Percentiles rank a stretch among this genome's conserved stretches.
These are phyloP conservation scores for Epizoanthus fatuus DNA, from an alignment of 92 coral and sea anemone genomes.

Conservation along the genomic window DNA sequence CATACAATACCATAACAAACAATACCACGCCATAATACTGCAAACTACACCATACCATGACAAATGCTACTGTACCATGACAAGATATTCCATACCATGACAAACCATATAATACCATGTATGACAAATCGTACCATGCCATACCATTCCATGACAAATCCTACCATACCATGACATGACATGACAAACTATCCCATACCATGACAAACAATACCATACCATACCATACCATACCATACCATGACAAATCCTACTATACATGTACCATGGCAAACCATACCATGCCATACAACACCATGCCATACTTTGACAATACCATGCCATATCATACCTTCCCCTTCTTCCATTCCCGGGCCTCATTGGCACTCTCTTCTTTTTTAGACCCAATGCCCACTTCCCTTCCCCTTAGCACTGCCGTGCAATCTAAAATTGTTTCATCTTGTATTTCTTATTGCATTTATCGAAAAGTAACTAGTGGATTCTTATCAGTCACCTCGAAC, in stretches of 20 bases:
- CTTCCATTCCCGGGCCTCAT: neutral
- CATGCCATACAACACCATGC: neutral
- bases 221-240: neutral
- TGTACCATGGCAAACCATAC: neutral
- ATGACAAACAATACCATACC: neutral
- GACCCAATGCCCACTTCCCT: too few species aligned
- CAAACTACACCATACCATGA: neutral
- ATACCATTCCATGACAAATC: neutral
- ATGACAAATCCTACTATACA: neutral
- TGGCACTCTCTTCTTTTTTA: too few species aligned
- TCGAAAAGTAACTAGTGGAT: too few species aligned
- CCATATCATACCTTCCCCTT: neutral
- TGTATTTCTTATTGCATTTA: too few species aligned
- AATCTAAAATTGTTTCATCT: too few species aligned
- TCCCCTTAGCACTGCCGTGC: too few species aligned
- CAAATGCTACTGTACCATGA: neutral
- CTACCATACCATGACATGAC: neutral
- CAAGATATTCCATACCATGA: neutral
- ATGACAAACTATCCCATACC: neutral
- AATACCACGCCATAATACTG: neutral
- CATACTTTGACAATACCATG: neutral
- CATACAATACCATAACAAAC: neutral
- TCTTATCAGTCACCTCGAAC: too few species aligned
- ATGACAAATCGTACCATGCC: neutral
- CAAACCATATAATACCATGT: neutral